A percentile compares a stretch with the other conserved stretches of the same genome.
Evolutionary conservation across 2,888 invertebrate species (phyloP).

Genomic region (Argyra leucocephala): DNA sequence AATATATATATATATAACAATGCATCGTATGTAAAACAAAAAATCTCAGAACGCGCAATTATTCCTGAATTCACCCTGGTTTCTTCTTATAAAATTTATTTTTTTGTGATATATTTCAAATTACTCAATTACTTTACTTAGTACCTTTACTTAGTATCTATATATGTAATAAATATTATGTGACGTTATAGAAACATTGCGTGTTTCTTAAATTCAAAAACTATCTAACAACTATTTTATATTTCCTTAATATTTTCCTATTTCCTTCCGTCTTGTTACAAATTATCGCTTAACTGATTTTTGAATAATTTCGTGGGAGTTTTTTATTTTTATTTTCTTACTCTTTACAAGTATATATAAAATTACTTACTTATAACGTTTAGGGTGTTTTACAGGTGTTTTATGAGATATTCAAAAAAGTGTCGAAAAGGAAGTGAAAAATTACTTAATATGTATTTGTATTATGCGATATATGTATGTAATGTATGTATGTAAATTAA

Average conservation of each 20-base stretch:
- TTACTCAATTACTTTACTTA: not conserved
- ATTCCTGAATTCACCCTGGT: too few species aligned
- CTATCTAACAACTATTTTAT: not conserved
- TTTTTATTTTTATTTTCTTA: not conserved
- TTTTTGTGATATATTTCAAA: too few species aligned
- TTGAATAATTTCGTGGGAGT: not conserved
- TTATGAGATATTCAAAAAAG: not conserved
- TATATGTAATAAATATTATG: conserved; percentile 10
- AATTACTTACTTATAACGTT: too few species aligned
- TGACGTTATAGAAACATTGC: conserved; percentile 22
- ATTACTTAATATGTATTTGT: too few species aligned
- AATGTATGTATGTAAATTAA: too few species aligned
- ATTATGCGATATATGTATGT: too few species aligned
- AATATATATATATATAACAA: too few species aligned
- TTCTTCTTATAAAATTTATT: too few species aligned
- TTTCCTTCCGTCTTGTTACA: not conserved
- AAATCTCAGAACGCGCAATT: too few species aligned
- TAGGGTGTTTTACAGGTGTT: conserved; percentile 6
- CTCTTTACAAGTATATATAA: too few species aligned
- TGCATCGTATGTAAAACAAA: too few species aligned
- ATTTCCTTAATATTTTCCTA: conserved; percentile 3
- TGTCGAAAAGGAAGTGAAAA: not conserved
- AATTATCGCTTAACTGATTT: conserved; percentile 3
- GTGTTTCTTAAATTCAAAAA: not conserved
- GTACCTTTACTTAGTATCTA: not conserved